Conservation (phyloP, 1,140 invertebrate species). For the Oreohelix idahoensis region DNA sequence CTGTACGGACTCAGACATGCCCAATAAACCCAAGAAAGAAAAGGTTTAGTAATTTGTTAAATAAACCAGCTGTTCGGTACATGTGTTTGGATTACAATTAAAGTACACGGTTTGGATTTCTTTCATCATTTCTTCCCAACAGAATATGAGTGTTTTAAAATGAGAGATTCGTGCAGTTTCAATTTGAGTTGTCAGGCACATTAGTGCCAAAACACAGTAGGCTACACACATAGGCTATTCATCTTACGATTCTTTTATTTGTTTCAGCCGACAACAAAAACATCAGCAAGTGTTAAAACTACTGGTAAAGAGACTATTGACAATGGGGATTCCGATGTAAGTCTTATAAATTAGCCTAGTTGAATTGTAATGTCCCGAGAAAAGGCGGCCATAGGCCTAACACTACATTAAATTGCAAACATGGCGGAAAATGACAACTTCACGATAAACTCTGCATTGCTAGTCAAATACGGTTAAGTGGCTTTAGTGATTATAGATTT, state of each 20-base stretch:
- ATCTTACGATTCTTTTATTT: slow-evolving; percentile 30
- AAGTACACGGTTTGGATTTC: too few relatives aligned
- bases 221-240: too few relatives aligned
- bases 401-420: slow-evolving; percentile 58
- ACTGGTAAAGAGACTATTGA: slow-evolving; percentile 72
- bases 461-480: too few relatives aligned
- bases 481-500: too few relatives aligned
- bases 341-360: not conserved
- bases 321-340: slow-evolving; percentile 74
- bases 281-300: slow-evolving; percentile 73
- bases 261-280: slow-evolving; percentile 73
- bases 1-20: too few relatives aligned
- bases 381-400: not conserved
- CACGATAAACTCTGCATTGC: too few relatives aligned
- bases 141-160: too few relatives aligned
- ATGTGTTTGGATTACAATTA: too few relatives aligned
- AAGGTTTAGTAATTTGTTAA: not conserved
- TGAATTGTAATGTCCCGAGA: not conserved
- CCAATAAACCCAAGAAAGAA: not conserved
- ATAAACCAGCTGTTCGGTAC: not conserved
- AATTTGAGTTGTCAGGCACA: too few relatives aligned
- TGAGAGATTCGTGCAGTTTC: too few relatives aligned
- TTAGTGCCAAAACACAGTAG: too few relatives aligned
- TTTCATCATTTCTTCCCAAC: too few relatives aligned
- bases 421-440: slow-evolving; percentile 54